phyloP scores from a whole-genome alignment of 2,113 vertebrate genomes.

The Triplophysa rosa region DNA sequence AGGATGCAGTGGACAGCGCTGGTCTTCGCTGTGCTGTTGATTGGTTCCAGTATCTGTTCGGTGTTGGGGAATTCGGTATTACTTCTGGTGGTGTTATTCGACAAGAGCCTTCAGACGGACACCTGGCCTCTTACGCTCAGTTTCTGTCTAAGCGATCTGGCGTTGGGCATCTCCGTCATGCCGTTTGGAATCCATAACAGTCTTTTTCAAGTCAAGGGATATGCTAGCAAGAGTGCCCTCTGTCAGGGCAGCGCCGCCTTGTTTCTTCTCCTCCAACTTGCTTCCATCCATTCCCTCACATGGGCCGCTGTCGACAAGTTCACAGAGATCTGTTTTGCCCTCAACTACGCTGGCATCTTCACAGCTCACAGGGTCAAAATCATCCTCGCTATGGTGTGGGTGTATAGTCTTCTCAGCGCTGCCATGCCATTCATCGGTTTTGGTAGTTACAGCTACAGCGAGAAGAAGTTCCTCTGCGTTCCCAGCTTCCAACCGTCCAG shows the following conservation, averaged over 20 bases:
- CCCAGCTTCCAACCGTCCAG: conserved; percentile 58
- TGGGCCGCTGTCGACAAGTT: conserved; percentile 72
- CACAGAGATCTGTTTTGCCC: conserved; percentile 72
- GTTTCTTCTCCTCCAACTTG: conserved; percentile 70
- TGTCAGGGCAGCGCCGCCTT: conserved; percentile 72
- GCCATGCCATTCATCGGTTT: conserved; percentile 70
- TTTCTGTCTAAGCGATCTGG: conserved; percentile 70
- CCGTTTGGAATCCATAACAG: conserved; percentile 66
- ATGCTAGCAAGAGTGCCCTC: conserved; percentile 41
- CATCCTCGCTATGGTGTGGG: conserved; percentile 65
- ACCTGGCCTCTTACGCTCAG: conserved; percentile 67
- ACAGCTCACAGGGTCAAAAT: conserved; percentile 56
- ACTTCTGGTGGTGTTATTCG: conserved; percentile 65
- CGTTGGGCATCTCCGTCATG: conserved; percentile 65
- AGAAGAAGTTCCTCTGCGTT: conserved; percentile 65
- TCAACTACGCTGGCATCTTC: conserved; percentile 68
- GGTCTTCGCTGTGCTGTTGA: conserved; percentile 62
- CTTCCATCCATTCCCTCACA: conserved; percentile 70
- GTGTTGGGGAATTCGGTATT: conserved; percentile 69
- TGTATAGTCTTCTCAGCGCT: conserved; percentile 62
- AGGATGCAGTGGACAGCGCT: conserved; percentile 48
- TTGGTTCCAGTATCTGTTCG: conserved; percentile 58
- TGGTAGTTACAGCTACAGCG: conserved; percentile 69
- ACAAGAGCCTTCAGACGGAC: conserved; percentile 65
- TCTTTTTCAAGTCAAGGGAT: conserved; percentile 48